Percentiles rank a stretch among this genome's conserved stretches.
phyloP scores from a whole-genome alignment of 1,140 invertebrate genomes.

The Oedothorax gibbosus region DNA sequence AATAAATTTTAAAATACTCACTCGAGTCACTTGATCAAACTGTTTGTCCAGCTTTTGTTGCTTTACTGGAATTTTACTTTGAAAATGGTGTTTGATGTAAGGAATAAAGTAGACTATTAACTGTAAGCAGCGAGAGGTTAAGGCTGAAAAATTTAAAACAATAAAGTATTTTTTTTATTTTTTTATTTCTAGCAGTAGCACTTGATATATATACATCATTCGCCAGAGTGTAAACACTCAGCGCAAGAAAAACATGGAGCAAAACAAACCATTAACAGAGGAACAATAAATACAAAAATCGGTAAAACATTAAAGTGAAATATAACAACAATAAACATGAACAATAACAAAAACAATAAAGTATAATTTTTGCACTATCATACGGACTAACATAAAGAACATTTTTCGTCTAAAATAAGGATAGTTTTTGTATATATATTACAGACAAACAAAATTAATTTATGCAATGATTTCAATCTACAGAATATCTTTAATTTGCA shows the following conservation, averaged over 20 bases:
- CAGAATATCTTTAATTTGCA: neutral
- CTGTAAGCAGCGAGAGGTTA: conserved; percentile 88
- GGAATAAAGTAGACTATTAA: conserved; percentile 74
- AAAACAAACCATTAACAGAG: too few relatives aligned
- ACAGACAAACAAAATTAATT: neutral
- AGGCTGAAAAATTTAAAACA: conserved; percentile 71
- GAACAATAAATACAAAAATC: too few relatives aligned
- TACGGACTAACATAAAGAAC: neutral
- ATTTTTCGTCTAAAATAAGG: too few relatives aligned
- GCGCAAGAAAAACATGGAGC: too few relatives aligned
- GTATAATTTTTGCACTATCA: neutral
- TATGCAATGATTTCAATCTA: neutral
- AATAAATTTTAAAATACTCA: conserved; percentile 62
- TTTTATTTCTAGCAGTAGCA: too few relatives aligned
- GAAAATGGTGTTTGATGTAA: conserved; percentile 70
- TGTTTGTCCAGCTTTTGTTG: conserved; percentile 70
- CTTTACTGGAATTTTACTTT: conserved; percentile 67
- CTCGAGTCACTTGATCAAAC: conserved; percentile 72
- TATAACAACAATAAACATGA: too few relatives aligned
- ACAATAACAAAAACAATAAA: conserved; percentile 6
- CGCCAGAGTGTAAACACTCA: too few relatives aligned
- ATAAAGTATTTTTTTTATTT: too few relatives aligned
- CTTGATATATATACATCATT: too few relatives aligned
- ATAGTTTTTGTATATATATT: too few relatives aligned
- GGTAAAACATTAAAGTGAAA: too few relatives aligned